Conservation (phyloP, 2,797 vertebrate species). For the Syndactyla subalaris region DNA sequence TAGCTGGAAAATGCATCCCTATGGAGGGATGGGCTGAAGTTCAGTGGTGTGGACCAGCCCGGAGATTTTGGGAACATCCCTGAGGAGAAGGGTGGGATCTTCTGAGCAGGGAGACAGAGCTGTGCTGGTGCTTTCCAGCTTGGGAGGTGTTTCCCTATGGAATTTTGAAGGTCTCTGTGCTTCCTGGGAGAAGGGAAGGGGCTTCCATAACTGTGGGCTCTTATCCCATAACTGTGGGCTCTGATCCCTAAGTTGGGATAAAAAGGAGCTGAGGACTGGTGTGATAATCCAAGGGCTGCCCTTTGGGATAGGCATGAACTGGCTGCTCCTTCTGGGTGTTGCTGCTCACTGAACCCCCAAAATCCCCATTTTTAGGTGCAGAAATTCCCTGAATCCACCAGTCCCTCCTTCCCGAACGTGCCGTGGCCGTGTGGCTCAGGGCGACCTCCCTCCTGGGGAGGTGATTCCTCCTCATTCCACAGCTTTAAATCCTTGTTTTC, state of each 20-base stretch:
- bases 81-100: background rate
- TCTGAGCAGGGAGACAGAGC: accelerated
- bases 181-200: background rate
- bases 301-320: accelerated
- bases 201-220: background rate
- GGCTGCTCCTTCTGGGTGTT: background rate
- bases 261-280: accelerated
- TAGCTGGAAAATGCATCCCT: background rate
- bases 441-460: background rate
- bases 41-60: background rate
- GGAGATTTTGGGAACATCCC: background rate
- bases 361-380: background rate
- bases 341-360: accelerated
- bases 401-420: accelerated
- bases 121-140: background rate
- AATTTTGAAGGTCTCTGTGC: accelerated
- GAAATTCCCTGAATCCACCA: background rate
- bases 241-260: background rate
- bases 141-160: background rate
- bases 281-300: background rate
- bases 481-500: background rate
- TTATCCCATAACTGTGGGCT: background rate
- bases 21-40: background rate
- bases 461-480: background rate
- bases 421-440: accelerated